A percentile compares a stretch with the other conserved stretches of the same genome.
Conservation (phyloP, 1,140 invertebrate genomes). For the Acyrthosiphon pisum region DNA sequence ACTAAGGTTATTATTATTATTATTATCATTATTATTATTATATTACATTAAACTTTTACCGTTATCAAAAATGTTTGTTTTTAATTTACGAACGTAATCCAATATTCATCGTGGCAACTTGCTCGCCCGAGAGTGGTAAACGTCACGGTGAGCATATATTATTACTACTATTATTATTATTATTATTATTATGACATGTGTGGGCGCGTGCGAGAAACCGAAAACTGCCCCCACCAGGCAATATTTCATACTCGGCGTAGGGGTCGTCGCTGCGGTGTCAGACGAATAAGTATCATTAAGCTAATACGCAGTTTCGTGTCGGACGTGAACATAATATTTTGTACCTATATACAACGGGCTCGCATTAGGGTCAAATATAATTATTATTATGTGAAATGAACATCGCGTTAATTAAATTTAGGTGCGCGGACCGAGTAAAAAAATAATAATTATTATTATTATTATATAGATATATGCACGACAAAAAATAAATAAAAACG, state of each 20-base stretch:
- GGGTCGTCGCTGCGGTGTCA: not conserved
- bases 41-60: conserved; percentile 12
- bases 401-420: conserved; percentile 4
- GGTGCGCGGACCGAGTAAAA: not conserved
- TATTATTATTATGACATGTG: conserved; percentile 1
- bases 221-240: not conserved
- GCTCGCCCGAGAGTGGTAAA: not conserved
- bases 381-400: conserved; percentile 13
- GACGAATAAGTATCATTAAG: conserved; percentile 15
- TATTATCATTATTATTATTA: not conserved
- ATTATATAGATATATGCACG: not conserved
- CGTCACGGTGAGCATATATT: not conserved
- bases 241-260: not conserved
- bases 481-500: not conserved
- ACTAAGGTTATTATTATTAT: conserved; percentile 2
- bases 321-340: not conserved
- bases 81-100: not conserved
- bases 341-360: not conserved
- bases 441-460: not conserved
- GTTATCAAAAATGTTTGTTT: conserved; percentile 1
- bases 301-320: not conserved
- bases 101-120: not conserved
- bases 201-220: not conserved
- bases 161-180: not conserved
- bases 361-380: conserved; percentile 1